Conservation (phyloP, 2,888 invertebrate species). For the Euplagia quadripunctaria region DNA sequence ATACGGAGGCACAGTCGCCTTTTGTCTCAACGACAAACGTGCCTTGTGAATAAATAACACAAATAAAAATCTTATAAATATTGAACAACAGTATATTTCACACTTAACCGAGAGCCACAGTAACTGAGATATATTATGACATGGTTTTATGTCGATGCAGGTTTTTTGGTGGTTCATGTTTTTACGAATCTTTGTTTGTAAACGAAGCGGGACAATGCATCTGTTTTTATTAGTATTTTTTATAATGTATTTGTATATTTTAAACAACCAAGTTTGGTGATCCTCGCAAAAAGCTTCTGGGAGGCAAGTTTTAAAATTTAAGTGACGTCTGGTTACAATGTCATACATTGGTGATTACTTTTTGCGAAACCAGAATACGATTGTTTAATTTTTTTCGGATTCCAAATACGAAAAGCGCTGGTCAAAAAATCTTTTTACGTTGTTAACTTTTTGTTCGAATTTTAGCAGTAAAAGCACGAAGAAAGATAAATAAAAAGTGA, state of each 20-base stretch:
- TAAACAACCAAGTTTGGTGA: slow-evolving; percentile 39
- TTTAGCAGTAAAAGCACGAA: slow-evolving; percentile 12
- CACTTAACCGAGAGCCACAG: slow-evolving; percentile 75
- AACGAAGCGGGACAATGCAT: slow-evolving; percentile 77
- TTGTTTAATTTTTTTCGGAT: slow-evolving; percentile 47
- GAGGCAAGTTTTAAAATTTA: slow-evolving; percentile 51
- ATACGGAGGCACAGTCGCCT: slow-evolving; percentile 69
- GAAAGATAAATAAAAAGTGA: slow-evolving; percentile 30
- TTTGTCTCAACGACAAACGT: slow-evolving; percentile 81
- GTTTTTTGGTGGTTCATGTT: slow-evolving; percentile 74
- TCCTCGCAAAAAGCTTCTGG: slow-evolving; percentile 53
- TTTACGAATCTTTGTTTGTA: slow-evolving; percentile 82
- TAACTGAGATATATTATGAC: slow-evolving; percentile 85
- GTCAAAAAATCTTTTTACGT: neutral
- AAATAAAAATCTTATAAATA: slow-evolving; percentile 86
- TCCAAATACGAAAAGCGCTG: slow-evolving; percentile 2
- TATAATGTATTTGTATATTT: slow-evolving; percentile 37
- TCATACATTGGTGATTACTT: slow-evolving; percentile 25
- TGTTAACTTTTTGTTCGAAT: neutral
- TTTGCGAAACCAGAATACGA: slow-evolving; percentile 39
- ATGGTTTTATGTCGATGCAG: slow-evolving; percentile 69
- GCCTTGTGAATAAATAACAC: slow-evolving; percentile 83
- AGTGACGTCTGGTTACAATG: slow-evolving; percentile 54
- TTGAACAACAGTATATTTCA: slow-evolving; percentile 85
- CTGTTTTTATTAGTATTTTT: slow-evolving; percentile 61